Conservation (phyloP, 2,888 invertebrate species). For the Troides helena region DNA sequence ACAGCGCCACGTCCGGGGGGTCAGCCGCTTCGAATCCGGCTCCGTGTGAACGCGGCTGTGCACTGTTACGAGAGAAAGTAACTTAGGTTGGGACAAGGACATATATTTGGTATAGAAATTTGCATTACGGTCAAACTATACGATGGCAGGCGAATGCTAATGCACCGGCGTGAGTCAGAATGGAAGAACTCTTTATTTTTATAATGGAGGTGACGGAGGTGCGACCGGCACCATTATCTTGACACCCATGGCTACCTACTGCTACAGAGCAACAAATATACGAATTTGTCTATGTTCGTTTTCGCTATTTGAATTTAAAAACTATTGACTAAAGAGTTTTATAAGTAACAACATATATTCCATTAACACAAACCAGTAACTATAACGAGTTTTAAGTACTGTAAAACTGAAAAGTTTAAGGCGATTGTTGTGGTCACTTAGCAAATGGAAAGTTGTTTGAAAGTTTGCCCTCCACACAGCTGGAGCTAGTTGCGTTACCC, state of each 20-base stretch:
- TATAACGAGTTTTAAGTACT: no score
- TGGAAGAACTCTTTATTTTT: background rate
- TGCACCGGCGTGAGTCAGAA: conserved; percentile 6
- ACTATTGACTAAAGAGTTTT: no score
- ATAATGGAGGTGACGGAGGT: background rate
- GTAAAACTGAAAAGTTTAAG: no score
- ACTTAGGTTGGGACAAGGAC: conserved; percentile 15
- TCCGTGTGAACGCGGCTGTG: background rate
- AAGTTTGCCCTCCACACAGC: conserved; percentile 1
- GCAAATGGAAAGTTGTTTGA: conserved; percentile 16
- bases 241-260: no score
- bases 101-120: conserved; percentile 17
- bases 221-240: no score
- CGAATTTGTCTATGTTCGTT: no score
- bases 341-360: no score
- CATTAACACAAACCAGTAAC: no score
- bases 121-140: conserved; percentile 8
- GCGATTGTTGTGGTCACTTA: background rate
- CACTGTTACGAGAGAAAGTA: conserved; percentile 12
- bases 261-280: no score
- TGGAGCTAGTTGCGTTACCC: conserved; percentile 5
- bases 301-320: no score
- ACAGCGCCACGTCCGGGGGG: background rate
- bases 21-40: conserved; percentile 13
- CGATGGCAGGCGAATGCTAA: conserved; percentile 9